Conservation (phyloP, 2,888 invertebrate genomes). For the Drosophila engyochracea region DNA sequence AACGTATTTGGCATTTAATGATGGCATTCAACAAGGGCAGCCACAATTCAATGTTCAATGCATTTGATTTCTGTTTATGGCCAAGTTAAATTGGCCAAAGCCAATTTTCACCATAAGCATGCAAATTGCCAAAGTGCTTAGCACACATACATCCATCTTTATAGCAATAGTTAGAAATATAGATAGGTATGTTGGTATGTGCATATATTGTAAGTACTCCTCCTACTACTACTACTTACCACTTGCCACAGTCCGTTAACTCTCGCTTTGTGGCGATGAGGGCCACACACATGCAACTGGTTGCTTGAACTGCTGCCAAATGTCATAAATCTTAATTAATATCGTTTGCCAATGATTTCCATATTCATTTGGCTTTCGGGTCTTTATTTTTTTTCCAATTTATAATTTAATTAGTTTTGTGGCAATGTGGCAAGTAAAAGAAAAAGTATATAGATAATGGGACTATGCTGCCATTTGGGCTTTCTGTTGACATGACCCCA, state of each 20-base stretch:
- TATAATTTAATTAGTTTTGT: constrained; percentile 68
- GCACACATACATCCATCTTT: constrained; percentile 9
- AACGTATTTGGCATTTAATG: constrained; percentile 41
- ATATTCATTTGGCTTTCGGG: constrained; percentile 53
- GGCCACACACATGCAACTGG: constrained; percentile 51
- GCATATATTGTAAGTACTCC: constrained; percentile 16
- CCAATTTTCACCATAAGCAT: constrained; percentile 60
- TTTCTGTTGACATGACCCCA: constrained; percentile 75
- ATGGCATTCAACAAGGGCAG: constrained; percentile 44
- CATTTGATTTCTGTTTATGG: constrained; percentile 54
- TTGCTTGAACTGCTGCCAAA: constrained; percentile 61
- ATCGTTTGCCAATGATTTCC: constrained; percentile 67
- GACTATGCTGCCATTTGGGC: constrained; percentile 42
- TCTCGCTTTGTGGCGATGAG: constrained; percentile 12
- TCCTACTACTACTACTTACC: neutral
- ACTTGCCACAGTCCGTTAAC: constrained; percentile 21
- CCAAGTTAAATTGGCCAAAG: constrained; percentile 55
- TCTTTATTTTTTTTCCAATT: constrained; percentile 46
- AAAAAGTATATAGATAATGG: constrained; percentile 57
- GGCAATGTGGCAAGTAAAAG: constrained; percentile 34
- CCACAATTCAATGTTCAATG: constrained; percentile 51
- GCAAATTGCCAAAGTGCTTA: constrained; percentile 56
- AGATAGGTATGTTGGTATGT: constrained; percentile 5
- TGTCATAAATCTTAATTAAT: constrained; percentile 75
- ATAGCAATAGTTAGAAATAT: neutral